Evolutionary conservation across 2,113 vertebrate species (phyloP), one percentile per base, ranked within the genome.

Genomic region (Cavia porcellus): DNA sequence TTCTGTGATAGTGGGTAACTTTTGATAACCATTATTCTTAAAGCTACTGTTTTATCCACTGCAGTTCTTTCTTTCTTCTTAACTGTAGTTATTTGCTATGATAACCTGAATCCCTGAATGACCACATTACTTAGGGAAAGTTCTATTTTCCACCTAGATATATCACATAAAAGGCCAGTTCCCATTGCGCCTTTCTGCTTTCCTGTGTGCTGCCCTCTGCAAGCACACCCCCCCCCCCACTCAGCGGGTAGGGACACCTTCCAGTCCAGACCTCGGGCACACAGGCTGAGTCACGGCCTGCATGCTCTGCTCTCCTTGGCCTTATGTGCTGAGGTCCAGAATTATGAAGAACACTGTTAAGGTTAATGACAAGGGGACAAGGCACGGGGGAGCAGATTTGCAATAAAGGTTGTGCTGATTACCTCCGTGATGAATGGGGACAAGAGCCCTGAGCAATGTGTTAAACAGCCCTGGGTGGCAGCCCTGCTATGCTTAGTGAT

Each of bases 291-390:
- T 38, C 35, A 68, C 0, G 0, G 55, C 2, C 32, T 30, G 8
- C 7, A 1, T 11, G 28, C 19, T 86, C 80, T 28, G 3, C 30
- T 19, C 24, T 93, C 38, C 9, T n/a, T 1, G 45, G 52, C 52
- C 59, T 62, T 0, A 0, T 0, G 3, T 72, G 47, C n/a, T 93
- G 45, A 42, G 87, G 59, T 35, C 55, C 4, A 4, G 47, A 22
- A 9, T 81, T 38, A 30, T 38, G 52, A 82, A 35, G 52, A 93
- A 59, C 28, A 15, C 66, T 24, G 15, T 86, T 92, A 55, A 80
- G 90, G 74, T 66, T 84, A 85, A 70, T 95, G 87, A 82, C 61
- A 0, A 2, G 57, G 80, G 42, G 79, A 61, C 80, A 92, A 88
- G 47, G 47, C 66, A n/a, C 30, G 20, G 55, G 74, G 61, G 74